Conservation (phyloP, 2,113 vertebrate species). For the Daphoenositta chrysoptera region DNA sequence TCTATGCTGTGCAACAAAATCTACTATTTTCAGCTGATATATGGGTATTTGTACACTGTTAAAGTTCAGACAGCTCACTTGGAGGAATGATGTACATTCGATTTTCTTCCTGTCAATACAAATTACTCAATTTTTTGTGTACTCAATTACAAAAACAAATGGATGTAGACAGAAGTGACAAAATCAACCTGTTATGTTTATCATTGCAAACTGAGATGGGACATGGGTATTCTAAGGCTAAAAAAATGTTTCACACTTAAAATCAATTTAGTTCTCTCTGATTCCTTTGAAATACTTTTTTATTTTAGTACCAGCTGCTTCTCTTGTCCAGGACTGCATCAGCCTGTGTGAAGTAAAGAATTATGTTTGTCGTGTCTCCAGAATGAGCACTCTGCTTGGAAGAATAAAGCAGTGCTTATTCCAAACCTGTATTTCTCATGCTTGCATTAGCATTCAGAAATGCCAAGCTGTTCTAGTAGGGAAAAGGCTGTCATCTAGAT, state of each 20-base stretch:
- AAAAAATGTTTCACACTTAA: not conserved
- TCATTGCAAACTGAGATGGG: not conserved
- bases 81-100: not conserved
- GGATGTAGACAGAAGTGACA: not conserved
- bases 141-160: not conserved
- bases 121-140: not conserved
- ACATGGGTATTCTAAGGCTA: not conserved
- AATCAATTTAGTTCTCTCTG: not conserved
- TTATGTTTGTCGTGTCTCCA: not conserved
- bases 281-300: not conserved
- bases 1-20: not conserved
- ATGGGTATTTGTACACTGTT: not conserved
- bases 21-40: not conserved
- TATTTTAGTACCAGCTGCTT: not conserved
- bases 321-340: not conserved
- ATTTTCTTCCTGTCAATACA: not conserved
- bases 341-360: not conserved
- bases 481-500: not conserved
- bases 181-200: not conserved
- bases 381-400: not conserved
- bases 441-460: slow-evolving; percentile 16
- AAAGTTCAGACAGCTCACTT: not conserved
- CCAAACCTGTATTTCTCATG: not conserved
- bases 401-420: not conserved
- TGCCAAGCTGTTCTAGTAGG: not conserved